Conservation (phyloP, 2,113 vertebrate species). For the Coptodon rendalli region DNA sequence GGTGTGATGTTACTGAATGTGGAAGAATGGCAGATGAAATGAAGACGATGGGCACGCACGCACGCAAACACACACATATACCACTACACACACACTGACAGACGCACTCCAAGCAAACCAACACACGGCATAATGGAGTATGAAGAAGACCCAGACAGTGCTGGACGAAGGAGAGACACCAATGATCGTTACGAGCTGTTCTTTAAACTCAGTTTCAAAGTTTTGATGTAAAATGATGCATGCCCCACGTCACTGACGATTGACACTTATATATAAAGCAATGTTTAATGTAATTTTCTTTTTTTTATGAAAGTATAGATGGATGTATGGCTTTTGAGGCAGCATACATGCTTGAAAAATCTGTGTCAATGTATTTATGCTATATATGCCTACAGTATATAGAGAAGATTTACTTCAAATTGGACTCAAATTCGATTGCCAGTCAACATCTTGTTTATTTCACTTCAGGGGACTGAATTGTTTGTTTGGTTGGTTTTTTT, state of each 20-base stretch:
- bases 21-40: conserved; percentile 59
- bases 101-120: conserved; percentile 11
- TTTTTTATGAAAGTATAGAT: conserved; percentile 19
- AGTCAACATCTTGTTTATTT: conserved; percentile 7
- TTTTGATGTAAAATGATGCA: conserved; percentile 75
- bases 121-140: background rate
- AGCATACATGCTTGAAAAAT: conserved; percentile 32
- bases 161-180: conserved; percentile 49
- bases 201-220: conserved; percentile 42
- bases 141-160: conserved; percentile 74
- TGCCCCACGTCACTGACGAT: conserved; percentile 58
- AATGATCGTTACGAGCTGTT: conserved; percentile 40
- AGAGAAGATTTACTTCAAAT: conserved; percentile 37
- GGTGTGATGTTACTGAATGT: conserved; percentile 74
- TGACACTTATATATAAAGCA: conserved; percentile 44
- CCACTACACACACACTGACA: background rate
- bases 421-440: conserved; percentile 1
- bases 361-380: conserved; percentile 58
- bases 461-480: conserved; percentile 27
- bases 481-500: background rate
- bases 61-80: background rate
- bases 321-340: conserved; percentile 39
- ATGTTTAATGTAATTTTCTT: conserved; percentile 30
- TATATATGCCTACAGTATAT: conserved; percentile 64
- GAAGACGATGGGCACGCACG: conserved; percentile 9